Evolutionary conservation across 2,797 vertebrate species (phyloP).

Genomic region (Sternotherus odoratus): DNA sequence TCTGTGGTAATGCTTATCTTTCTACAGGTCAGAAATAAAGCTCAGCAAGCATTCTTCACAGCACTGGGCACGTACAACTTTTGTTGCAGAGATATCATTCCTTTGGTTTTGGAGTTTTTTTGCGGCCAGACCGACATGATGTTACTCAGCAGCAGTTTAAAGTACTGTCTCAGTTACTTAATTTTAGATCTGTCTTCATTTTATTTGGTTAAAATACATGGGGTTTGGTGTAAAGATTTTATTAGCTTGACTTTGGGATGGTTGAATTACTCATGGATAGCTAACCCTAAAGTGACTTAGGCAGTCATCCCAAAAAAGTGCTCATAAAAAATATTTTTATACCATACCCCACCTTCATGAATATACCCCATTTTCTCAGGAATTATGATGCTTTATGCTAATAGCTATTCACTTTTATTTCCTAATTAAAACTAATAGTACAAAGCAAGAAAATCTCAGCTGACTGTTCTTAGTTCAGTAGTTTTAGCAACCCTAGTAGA

Average conservation of each 20-base stretch:
- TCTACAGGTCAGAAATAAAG: slow-evolving; percentile 92
- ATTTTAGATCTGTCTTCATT: neutral
- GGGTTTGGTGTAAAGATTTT: neutral
- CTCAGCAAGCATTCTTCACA: slow-evolving; percentile 94
- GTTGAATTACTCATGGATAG: neutral
- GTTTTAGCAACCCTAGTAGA: neutral
- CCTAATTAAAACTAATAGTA: neutral
- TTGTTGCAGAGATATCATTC: slow-evolving; percentile 96
- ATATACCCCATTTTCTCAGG: neutral
- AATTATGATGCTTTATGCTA: neutral
- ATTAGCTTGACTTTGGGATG: neutral
- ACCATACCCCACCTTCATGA: neutral
- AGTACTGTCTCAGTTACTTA: slow-evolving; percentile 79
- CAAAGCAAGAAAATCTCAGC: neutral
- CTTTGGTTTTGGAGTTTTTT: slow-evolving; percentile 92
- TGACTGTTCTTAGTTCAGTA: neutral
- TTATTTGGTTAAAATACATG: neutral
- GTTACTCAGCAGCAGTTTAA: slow-evolving; percentile 97
- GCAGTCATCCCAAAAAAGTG: neutral
- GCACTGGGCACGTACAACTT: slow-evolving; percentile 96
- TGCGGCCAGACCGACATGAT: slow-evolving; percentile 86
- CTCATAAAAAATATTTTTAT: neutral
- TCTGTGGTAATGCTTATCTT: neutral
- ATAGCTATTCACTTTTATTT: neutral
- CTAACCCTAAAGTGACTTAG: neutral